These are phyloP conservation scores for Threskiornis aethiopicus DNA, from an alignment of 2,797 vertebrate genomes.

Conservation along the genomic window DNA sequence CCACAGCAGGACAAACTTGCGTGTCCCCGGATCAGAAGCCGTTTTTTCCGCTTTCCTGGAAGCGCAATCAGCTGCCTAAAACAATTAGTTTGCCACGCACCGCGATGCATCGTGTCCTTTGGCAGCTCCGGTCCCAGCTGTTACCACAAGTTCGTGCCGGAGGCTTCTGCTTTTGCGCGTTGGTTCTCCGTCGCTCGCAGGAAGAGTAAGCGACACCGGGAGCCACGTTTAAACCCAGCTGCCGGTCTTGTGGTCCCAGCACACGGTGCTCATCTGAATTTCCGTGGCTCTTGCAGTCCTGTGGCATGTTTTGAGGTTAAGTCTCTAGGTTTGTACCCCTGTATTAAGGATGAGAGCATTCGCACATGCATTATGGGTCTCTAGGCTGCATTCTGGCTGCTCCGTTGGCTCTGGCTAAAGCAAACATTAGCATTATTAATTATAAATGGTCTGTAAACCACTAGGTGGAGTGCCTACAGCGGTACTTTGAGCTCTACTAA, in stretches of 20 bases:
- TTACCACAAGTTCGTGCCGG: neutral
- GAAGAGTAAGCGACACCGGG: neutral
- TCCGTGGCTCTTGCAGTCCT: neutral
- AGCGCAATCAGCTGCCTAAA: neutral
- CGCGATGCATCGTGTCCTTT: neutral
- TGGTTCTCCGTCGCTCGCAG: neutral
- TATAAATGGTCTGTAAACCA: neutral
- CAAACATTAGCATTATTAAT: neutral
- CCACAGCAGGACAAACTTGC: fast-evolving
- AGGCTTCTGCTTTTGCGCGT: neutral
- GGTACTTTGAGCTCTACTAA: neutral
- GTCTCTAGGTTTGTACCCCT: too few relatives aligned
- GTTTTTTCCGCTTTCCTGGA: neutral
- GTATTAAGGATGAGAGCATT: fast-evolving
- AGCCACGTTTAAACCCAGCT: neutral
- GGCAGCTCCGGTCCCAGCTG: neutral
- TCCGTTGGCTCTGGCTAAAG: neutral
- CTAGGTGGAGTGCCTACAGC: neutral
- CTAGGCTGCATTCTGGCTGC: neutral
- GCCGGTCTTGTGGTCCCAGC: neutral
- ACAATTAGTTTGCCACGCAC: neutral
- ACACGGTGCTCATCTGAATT: fast-evolving
- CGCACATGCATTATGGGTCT: fast-evolving
- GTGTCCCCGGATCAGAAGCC: neutral
- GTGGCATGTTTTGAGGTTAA: neutral